Conservation (phyloP, 2,888 invertebrate genomes). For the Heteropelma amictum region DNA sequence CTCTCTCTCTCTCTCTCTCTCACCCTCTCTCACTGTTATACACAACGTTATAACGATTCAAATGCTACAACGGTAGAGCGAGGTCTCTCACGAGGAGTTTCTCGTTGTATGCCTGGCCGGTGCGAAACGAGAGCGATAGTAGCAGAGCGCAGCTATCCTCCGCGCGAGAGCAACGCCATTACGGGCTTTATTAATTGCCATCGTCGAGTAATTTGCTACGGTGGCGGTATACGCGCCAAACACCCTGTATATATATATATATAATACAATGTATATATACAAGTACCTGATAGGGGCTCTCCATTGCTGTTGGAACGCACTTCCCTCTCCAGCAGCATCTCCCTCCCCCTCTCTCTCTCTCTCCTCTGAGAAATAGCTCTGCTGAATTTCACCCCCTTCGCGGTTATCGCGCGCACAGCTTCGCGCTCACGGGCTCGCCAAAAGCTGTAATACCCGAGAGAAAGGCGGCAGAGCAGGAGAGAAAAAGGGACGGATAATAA, state of each 20-base stretch:
- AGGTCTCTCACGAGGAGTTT: conserved; percentile 14
- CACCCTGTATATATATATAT: not conserved
- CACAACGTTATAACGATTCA: conserved; percentile 60
- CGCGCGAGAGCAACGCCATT: conserved; percentile 67
- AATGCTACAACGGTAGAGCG: conserved; percentile 61
- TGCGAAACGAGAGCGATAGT: conserved; percentile 70
- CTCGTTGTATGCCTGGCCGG: conserved; percentile 36
- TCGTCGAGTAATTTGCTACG: conserved; percentile 74
- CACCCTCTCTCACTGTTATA: conserved; percentile 16
- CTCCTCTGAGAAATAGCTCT: conserved; percentile 54
- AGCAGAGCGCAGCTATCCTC: conserved; percentile 61
- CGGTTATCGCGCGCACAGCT: conserved; percentile 54
- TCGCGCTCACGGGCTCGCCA: conserved; percentile 41
- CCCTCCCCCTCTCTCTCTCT: conserved; percentile 34
- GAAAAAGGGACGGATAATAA: conserved; percentile 3
- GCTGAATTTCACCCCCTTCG: conserved; percentile 51
- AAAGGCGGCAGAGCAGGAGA: conserved; percentile 13
- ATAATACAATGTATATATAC: conserved; percentile 20
- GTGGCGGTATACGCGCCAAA: conserved; percentile 47
- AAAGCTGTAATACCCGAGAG: conserved; percentile 27
- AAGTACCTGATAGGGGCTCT: conserved; percentile 10
- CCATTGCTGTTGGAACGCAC: conserved; percentile 30
- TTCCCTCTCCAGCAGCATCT: conserved; percentile 13
- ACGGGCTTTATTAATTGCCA: conserved; percentile 76
- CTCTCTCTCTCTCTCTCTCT: not conserved